Conservation (phyloP, 2,888 invertebrate species). For the Timandra comae region DNA sequence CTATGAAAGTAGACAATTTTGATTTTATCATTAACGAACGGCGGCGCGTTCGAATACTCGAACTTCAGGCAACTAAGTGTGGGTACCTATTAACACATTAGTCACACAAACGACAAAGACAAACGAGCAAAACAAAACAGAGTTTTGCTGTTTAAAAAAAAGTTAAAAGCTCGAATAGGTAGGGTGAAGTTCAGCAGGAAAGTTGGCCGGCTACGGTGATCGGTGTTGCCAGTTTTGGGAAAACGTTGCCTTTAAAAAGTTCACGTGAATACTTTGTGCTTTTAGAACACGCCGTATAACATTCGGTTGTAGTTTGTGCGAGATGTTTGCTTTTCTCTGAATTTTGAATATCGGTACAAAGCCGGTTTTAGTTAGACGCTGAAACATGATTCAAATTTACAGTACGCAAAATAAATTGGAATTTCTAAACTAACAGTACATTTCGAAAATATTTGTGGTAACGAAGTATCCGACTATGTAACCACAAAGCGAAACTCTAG, state of each 20-base stretch:
- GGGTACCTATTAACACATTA: conserved; percentile 45
- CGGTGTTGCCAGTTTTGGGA: conserved; percentile 17
- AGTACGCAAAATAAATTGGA: too few relatives aligned
- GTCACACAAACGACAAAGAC: conserved; percentile 44
- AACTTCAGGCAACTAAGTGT: conserved; percentile 38
- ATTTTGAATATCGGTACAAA: too few relatives aligned
- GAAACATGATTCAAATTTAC: too few relatives aligned
- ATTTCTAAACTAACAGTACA: too few relatives aligned
- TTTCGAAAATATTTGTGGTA: too few relatives aligned
- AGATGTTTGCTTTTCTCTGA: too few relatives aligned
- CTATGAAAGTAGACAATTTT: conserved; percentile 12
- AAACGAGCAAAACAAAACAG: conserved; percentile 42
- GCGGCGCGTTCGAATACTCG: conserved; percentile 38
- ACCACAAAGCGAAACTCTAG: too few relatives aligned
- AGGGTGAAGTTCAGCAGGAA: conserved; percentile 39
- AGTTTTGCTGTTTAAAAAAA: conserved; percentile 26
- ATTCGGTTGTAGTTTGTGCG: not conserved
- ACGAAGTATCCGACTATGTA: too few relatives aligned
- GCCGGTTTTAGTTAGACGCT: too few relatives aligned
- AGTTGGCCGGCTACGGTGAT: conserved; percentile 28
- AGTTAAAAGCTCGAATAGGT: conserved; percentile 31
- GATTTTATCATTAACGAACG: conserved; percentile 27
- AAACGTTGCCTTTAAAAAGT: conserved; percentile 11
- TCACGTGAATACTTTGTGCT: conserved; percentile 12
- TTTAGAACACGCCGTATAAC: not conserved